Evolutionary conservation across 2,113 vertebrate species (phyloP).

Genomic region (Noturus placidus): DNA sequence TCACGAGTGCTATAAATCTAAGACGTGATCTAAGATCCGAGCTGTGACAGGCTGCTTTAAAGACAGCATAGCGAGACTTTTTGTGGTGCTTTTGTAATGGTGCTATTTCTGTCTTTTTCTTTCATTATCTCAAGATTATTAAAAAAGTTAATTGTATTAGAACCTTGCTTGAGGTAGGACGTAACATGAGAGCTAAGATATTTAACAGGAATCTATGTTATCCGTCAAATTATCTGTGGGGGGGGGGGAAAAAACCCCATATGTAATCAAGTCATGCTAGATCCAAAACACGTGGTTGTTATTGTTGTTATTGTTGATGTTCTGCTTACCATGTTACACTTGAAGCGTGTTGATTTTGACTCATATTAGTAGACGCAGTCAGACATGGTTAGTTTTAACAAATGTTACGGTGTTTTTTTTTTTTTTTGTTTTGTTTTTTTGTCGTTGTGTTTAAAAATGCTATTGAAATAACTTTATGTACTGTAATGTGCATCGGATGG

Average conservation of each 20-base stretch:
- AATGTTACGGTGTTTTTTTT: too few relatives aligned
- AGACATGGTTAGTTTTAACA: slow-evolving; percentile 22
- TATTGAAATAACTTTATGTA: slow-evolving; percentile 54
- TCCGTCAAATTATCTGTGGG: slow-evolving; percentile 27
- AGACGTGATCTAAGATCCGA: not conserved
- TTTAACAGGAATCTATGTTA: slow-evolving; percentile 40
- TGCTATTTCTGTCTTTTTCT: slow-evolving; percentile 65
- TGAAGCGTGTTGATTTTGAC: slow-evolving; percentile 31
- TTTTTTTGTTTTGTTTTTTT: too few relatives aligned
- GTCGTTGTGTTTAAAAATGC: slow-evolving; percentile 1
- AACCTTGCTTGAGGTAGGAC: slow-evolving; percentile 37
- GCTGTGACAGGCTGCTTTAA: not conserved
- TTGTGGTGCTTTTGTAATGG: slow-evolving; percentile 71
- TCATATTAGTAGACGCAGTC: slow-evolving; percentile 5
- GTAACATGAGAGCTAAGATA: slow-evolving; percentile 10
- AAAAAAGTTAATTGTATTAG: slow-evolving; percentile 5
- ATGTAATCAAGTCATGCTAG: slow-evolving; percentile 17
- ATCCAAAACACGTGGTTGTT: slow-evolving; percentile 25
- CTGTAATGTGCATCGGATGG: slow-evolving; percentile 54
- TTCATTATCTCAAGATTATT: slow-evolving; percentile 48
- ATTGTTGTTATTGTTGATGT: slow-evolving; percentile 33
- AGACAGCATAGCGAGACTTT: slow-evolving; percentile 7
- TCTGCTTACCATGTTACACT: slow-evolving; percentile 31
- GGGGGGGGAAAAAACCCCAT: not conserved
- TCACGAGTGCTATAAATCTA: not conserved